These are phyloP conservation scores for Onychomys arenicola DNA, from an alignment of 2,797 vertebrate genomes.

Conservation along the genomic window DNA sequence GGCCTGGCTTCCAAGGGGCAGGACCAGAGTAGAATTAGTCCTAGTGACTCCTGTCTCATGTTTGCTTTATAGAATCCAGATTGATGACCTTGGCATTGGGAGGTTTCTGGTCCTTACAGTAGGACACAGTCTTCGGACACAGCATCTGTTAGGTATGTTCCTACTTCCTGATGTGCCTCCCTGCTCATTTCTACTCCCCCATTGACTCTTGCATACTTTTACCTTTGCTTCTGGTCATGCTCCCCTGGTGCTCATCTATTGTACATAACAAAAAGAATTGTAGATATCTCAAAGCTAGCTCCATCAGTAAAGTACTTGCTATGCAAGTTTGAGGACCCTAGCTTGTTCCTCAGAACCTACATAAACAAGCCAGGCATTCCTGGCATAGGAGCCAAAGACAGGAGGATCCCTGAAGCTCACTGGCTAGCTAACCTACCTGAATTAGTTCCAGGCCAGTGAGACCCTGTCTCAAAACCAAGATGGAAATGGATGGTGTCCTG, in stretches of 20 bases:
- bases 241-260: neutral
- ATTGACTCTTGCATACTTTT: neutral
- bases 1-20: neutral
- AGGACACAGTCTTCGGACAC: fast-evolving
- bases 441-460: neutral
- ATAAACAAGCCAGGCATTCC: neutral
- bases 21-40: neutral
- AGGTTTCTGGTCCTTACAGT: neutral
- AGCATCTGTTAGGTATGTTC: neutral
- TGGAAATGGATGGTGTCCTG: neutral
- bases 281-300: neutral
- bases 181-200: neutral
- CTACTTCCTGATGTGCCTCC: neutral
- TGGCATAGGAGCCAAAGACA: neutral
- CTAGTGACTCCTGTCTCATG: neutral
- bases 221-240: neutral
- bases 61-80: neutral
- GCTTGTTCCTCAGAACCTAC: neutral
- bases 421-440: neutral
- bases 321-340: neutral
- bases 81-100: neutral
- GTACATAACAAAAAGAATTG: neutral
- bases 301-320: neutral
- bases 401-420: neutral
- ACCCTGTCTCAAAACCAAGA: neutral